Evolutionary conservation across 2,113 vertebrate genomes (phyloP).

Genomic region (Hippocampus barbouri): DNA sequence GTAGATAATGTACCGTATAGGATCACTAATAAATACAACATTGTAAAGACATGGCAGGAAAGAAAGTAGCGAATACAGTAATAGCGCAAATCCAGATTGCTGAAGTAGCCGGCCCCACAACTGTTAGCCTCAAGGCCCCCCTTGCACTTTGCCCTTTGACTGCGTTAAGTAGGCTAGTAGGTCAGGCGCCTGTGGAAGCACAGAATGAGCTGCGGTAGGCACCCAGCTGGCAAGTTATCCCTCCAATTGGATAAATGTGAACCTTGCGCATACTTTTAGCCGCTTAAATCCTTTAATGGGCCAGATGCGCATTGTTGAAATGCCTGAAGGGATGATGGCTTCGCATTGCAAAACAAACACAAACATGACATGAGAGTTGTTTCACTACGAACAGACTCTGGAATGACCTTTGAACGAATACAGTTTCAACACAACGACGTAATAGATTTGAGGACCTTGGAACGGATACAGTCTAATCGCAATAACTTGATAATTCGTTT

Average conservation of each 20-base stretch:
- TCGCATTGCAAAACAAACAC: too few species aligned
- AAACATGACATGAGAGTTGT: too few species aligned
- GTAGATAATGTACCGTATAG: neutral
- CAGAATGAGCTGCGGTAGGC: slow-evolving; percentile 1
- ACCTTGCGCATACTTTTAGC: slow-evolving; percentile 1
- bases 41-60: neutral
- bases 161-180: slow-evolving; percentile 15
- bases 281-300: slow-evolving; percentile 1
- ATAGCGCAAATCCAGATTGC: too few species aligned
- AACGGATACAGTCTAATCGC: too few species aligned
- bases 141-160: neutral
- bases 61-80: too few species aligned
- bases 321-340: neutral
- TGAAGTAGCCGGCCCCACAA: neutral
- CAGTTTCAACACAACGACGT: too few species aligned
- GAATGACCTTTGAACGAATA: too few species aligned
- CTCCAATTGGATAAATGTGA: neutral
- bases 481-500: too few species aligned
- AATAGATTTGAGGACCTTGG: too few species aligned
- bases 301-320: neutral
- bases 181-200: slow-evolving; percentile 2
- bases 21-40: neutral
- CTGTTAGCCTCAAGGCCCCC: neutral
- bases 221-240: slow-evolving; percentile 4
- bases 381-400: too few species aligned